A percentile compares a stretch with the other conserved stretches of the same genome.
These are phyloP conservation scores for Chymomyza caudatula DNA, from an alignment of 2,888 invertebrate species.

Conservation along the genomic window DNA sequence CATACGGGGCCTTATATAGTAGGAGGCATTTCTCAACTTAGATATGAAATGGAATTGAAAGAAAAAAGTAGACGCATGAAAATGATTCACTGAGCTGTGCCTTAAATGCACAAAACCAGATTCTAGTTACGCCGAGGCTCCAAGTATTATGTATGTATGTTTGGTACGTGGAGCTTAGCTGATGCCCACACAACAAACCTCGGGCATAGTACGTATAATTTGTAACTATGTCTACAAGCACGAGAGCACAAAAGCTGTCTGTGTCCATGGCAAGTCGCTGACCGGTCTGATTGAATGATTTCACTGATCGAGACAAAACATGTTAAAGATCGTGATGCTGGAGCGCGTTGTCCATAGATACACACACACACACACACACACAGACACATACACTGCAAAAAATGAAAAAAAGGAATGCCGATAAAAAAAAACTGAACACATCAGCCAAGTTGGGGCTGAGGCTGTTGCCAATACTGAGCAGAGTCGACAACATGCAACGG, in stretches of 20 bases:
- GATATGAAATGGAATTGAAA: background rate
- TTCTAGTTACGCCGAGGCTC: conserved; percentile 22
- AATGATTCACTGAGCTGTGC: conserved; percentile 11
- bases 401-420: conserved; percentile 46
- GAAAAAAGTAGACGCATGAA: background rate
- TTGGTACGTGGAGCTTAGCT: background rate
- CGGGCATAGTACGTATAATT: background rate
- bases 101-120: conserved; percentile 48
- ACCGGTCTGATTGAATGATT: conserved; percentile 74
- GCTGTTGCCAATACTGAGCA: background rate
- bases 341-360: conserved; percentile 51
- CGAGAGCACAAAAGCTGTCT: conserved; percentile 2
- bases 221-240: conserved; percentile 3
- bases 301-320: conserved; percentile 73
- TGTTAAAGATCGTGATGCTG: conserved; percentile 70
- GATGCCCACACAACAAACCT: background rate
- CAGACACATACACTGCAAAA: conserved; percentile 5
- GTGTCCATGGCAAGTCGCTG: conserved; percentile 25
- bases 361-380: conserved; percentile 46
- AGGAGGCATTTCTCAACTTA: background rate
- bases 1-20: background rate
- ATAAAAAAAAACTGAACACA: conserved; percentile 41
- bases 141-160: background rate
- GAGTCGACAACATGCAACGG: conserved; percentile 53
- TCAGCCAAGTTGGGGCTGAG: conserved; percentile 16